Evolutionary conservation across 1,140 invertebrate genomes (phyloP).

Genomic region (Eciton burchellii): DNA sequence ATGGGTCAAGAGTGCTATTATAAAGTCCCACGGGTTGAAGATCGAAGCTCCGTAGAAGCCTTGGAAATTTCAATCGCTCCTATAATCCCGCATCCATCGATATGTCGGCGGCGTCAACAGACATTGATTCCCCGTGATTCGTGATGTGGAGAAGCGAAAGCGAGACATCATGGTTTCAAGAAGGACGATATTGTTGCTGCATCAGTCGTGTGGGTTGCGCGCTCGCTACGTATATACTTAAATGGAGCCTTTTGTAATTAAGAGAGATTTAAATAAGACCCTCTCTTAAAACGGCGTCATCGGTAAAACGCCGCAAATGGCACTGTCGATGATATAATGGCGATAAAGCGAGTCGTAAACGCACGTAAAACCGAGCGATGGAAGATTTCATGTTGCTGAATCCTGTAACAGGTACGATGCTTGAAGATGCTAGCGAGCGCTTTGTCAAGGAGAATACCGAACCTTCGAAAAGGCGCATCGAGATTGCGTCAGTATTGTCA

Average conservation of each 20-base stretch:
- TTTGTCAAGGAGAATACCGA: constrained; percentile 44
- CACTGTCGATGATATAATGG: constrained; percentile 45
- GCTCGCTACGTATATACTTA: constrained; percentile 13
- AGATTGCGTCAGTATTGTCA: constrained; percentile 49
- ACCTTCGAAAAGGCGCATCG: constrained; percentile 8
- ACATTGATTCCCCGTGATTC: too few species aligned
- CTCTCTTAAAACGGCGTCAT: constrained; percentile 22
- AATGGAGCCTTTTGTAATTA: constrained; percentile 32
- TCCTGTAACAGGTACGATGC: not conserved
- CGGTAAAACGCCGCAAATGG: constrained; percentile 21
- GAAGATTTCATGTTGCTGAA: constrained; percentile 40
- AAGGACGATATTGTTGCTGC: constrained; percentile 6
- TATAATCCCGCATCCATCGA: constrained; percentile 72
- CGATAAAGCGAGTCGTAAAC: constrained; percentile 49
- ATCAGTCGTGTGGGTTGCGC: constrained; percentile 26
- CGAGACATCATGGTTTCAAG: not conserved
- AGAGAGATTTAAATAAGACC: constrained; percentile 34
- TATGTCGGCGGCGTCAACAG: constrained; percentile 62
- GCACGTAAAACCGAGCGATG: constrained; percentile 6
- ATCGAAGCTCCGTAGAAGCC: constrained; percentile 45
- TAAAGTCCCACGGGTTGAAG: constrained; percentile 79
- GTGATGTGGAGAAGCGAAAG: not conserved
- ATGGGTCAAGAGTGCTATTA: constrained; percentile 79
- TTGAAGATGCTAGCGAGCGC: constrained; percentile 25
- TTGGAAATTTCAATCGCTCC: constrained; percentile 67